A percentile compares a stretch with the other conserved stretches of the same genome.
Conservation (phyloP, 2,797 vertebrate species). For the Lutjanus argentimaculatus region DNA sequence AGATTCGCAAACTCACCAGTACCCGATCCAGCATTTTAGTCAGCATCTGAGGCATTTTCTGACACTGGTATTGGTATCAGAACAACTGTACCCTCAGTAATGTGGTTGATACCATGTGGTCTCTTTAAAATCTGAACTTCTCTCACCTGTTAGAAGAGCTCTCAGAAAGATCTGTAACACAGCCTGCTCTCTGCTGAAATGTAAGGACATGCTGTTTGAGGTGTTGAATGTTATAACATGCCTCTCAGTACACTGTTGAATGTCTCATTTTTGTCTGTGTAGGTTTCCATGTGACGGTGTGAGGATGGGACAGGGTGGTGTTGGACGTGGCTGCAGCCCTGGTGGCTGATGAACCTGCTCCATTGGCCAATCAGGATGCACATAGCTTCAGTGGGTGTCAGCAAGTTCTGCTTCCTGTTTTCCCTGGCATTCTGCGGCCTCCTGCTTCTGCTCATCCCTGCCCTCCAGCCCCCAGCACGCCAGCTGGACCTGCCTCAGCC, state of each 20-base stretch:
- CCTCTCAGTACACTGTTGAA: not conserved
- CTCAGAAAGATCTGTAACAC: too few relatives aligned
- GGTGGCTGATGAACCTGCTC: conserved; percentile 80
- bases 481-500: conserved; percentile 80
- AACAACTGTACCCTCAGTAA: not conserved
- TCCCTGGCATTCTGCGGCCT: conserved; percentile 89
- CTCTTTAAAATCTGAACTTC: not conserved
- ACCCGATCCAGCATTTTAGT: too few relatives aligned
- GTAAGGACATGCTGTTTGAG: too few relatives aligned
- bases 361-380: conserved; percentile 86
- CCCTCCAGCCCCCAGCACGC: conserved; percentile 76
- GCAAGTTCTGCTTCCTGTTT: conserved; percentile 90
- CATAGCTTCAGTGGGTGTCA: conserved; percentile 84
- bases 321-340: conserved; percentile 74
- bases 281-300: conserved; percentile 67
- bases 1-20: too few relatives aligned
- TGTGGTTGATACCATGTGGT: not conserved
- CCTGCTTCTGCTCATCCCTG: conserved; percentile 88
- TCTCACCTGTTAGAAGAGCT: not conserved
- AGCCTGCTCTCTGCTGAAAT: not conserved
- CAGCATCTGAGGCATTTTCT: too few relatives aligned
- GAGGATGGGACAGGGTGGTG: conserved; percentile 75
- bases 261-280: not conserved
- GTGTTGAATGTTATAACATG: not conserved
- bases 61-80: too few relatives aligned